These are phyloP conservation scores for Alitta virens DNA, from an alignment of 2,888 invertebrate species.

Conservation along the genomic window DNA sequence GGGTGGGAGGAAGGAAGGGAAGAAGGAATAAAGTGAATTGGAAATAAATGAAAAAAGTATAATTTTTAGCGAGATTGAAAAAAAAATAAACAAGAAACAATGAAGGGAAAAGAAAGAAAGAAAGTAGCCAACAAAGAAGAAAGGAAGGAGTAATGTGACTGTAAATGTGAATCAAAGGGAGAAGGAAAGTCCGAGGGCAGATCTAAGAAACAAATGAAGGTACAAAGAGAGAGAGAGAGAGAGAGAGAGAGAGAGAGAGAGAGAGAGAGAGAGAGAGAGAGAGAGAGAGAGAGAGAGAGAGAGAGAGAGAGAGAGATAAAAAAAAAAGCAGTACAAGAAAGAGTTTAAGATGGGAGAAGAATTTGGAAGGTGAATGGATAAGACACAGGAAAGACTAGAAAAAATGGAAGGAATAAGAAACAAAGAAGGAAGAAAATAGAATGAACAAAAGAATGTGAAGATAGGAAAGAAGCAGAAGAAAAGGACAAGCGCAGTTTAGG, in stretches of 20 bases:
- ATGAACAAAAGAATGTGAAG: too few relatives aligned
- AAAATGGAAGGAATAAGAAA: too few relatives aligned
- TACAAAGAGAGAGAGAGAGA: background rate
- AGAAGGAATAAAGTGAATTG: too few relatives aligned
- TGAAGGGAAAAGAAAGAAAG: background rate
- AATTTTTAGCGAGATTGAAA: too few relatives aligned
- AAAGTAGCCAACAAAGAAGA: background rate
- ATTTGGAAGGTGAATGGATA: background rate
- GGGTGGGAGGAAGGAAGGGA: too few relatives aligned
- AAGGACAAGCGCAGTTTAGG: too few relatives aligned
- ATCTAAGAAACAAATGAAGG: background rate
- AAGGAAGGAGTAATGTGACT: background rate
- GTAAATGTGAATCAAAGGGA: background rate
- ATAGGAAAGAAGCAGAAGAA: too few relatives aligned
- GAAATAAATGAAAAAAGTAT: too few relatives aligned
- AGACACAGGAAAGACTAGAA: too few relatives aligned
- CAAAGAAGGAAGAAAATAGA: too few relatives aligned
- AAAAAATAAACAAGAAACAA: too few relatives aligned
- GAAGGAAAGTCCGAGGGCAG: slow-evolving; percentile 4
- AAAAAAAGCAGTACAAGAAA: too few relatives aligned
- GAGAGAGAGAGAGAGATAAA: background rate
- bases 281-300: background rate
- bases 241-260: background rate
- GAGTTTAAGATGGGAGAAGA: background rate
- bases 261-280: background rate